These are phyloP conservation scores for Macrobrachium rosenbergii DNA, from an alignment of 1,140 invertebrate species.

Conservation along the genomic window DNA sequence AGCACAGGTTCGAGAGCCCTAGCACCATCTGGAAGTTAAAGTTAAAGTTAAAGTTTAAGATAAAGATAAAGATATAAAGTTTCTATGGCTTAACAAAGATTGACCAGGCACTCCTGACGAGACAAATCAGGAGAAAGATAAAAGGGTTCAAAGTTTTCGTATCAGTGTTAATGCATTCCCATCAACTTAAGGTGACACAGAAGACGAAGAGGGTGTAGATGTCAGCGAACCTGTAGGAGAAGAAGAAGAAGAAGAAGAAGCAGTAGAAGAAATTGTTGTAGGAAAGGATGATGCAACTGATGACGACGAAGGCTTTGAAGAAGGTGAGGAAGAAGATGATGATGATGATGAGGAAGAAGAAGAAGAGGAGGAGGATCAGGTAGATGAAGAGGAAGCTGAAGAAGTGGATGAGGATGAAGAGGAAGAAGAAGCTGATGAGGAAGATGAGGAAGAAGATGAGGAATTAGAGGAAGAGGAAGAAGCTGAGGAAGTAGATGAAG, in stretches of 20 bases:
- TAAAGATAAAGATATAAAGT: too few relatives aligned
- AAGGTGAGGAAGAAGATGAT: slow-evolving; percentile 12
- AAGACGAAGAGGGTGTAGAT: slow-evolving; percentile 1
- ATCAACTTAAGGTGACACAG: background rate
- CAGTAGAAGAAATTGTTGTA: background rate
- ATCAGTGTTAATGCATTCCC: background rate
- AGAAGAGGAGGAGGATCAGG: background rate
- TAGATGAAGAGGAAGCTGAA: background rate
- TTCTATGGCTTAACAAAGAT: too few relatives aligned
- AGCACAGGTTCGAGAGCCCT: too few relatives aligned
- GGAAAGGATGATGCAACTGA: slow-evolving; percentile 3
- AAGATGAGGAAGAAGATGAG: background rate
- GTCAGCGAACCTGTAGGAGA: background rate
- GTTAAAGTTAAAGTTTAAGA: too few relatives aligned
- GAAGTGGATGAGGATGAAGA: background rate
- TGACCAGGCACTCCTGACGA: too few relatives aligned
- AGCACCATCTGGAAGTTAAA: too few relatives aligned
- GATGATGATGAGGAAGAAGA: background rate
- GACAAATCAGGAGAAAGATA: background rate
- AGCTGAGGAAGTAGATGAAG: background rate
- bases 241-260: background rate
- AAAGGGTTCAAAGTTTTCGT: background rate
- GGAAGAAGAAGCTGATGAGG: background rate
- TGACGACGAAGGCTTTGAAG: background rate
- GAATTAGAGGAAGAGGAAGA: background rate